Conservation (phyloP, 2,888 invertebrate species). For the Trypoxylon attenuatum region DNA sequence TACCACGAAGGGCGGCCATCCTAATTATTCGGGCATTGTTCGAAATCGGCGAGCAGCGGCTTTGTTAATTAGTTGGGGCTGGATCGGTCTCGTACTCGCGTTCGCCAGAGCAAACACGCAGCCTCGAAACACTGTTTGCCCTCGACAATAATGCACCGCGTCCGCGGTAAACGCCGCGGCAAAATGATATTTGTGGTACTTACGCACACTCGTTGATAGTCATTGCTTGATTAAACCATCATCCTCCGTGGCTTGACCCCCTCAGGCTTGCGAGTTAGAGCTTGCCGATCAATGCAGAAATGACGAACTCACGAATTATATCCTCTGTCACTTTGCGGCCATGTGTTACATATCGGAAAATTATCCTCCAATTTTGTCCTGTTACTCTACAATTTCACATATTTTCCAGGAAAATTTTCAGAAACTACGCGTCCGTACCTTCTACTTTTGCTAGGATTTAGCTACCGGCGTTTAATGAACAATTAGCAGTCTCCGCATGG, state of each 20-base stretch:
- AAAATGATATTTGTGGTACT: constrained; percentile 30
- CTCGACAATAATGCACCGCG: constrained; percentile 38
- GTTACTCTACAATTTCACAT: no score
- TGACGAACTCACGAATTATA: neutral
- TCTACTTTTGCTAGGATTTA: no score
- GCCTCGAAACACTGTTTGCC: constrained; percentile 43
- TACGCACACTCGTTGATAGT: constrained; percentile 32
- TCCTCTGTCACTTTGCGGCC: no score
- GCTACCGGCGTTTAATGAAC: no score
- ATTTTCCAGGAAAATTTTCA: no score
- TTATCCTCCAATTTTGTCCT: no score
- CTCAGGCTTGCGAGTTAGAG: neutral
- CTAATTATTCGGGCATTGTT: constrained; percentile 48
- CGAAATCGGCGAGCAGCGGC: constrained; percentile 16
- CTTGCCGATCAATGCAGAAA: neutral
- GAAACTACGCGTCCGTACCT: no score
- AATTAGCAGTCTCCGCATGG: no score
- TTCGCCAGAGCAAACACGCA: constrained; percentile 20
- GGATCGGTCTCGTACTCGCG: constrained; percentile 35
- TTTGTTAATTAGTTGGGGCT: constrained; percentile 50
- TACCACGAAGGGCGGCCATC: no score
- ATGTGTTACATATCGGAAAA: no score
- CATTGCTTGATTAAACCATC: constrained; percentile 36
- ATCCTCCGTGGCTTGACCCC: neutral
- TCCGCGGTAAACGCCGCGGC: constrained; percentile 1